Conservation (phyloP, 2,797 vertebrate genomes). For the Neosalanx taihuensis region DNA sequence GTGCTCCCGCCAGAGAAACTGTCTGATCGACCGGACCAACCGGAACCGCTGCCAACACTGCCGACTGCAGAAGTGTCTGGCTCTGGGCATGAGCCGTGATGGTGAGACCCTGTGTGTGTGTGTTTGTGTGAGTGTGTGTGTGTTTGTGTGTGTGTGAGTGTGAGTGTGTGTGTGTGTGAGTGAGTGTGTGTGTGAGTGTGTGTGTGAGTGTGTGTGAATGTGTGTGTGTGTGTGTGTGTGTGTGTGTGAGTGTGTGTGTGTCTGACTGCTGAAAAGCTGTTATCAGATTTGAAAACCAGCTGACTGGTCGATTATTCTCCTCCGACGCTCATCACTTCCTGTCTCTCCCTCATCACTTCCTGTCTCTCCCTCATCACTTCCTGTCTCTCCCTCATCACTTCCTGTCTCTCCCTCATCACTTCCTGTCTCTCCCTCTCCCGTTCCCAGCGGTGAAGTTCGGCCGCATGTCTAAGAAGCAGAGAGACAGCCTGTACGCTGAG, state of each 20-base stretch:
- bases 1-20: conserved; percentile 90
- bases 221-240: conserved; percentile 26
- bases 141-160: conserved; percentile 20
- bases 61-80: conserved; percentile 90
- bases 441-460: conserved; percentile 88
- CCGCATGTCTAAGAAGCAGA: conserved; percentile 93
- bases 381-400: not conserved
- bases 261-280: not conserved
- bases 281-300: too few relatives aligned
- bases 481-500: conserved; percentile 89
- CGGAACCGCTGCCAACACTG: conserved; percentile 94
- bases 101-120: conserved; percentile 68
- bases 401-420: not conserved
- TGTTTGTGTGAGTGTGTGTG: conserved; percentile 7
- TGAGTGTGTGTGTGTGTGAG: not conserved
- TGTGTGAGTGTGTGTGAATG: not conserved
- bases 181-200: too few relatives aligned
- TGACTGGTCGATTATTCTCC: not conserved
- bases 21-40: conserved; percentile 90
- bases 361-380: not conserved
- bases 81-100: conserved; percentile 90
- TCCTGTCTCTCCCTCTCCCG: not conserved
- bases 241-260: conserved; percentile 27
- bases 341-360: not conserved
- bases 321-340: not conserved